Evolutionary conservation across 2,888 invertebrate species (phyloP).

Genomic region (Lissonota sp.): DNA sequence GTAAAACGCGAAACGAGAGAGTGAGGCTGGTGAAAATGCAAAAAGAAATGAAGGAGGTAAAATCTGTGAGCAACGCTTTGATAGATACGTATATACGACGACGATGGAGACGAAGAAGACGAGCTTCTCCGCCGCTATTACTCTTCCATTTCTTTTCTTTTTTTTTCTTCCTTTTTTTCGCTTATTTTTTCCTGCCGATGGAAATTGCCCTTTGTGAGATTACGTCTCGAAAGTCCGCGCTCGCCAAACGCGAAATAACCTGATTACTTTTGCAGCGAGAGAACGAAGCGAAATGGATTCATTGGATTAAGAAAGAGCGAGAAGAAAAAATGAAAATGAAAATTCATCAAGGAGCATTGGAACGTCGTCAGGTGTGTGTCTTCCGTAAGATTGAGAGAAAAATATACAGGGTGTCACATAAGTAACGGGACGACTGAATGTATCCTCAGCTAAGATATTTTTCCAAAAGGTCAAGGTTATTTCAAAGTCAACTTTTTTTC

Average conservation of each 20-base stretch:
- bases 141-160: slow-evolving; percentile 27
- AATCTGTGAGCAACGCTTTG: slow-evolving; percentile 26
- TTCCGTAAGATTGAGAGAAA: slow-evolving; percentile 6
- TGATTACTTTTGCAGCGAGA: slow-evolving; percentile 51
- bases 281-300: slow-evolving; percentile 53
- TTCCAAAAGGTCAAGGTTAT: too few species aligned
- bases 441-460: too few species aligned
- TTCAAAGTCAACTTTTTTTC: too few species aligned
- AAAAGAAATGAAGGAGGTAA: neutral
- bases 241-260: slow-evolving; percentile 60
- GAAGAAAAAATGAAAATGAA: slow-evolving; percentile 19
- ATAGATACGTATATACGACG: slow-evolving; percentile 18
- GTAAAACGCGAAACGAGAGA: slow-evolving; percentile 39
- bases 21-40: slow-evolving; percentile 9
- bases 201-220: slow-evolving; percentile 65
- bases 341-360: slow-evolving; percentile 49
- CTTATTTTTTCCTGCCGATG: slow-evolving; percentile 43
- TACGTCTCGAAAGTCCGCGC: slow-evolving; percentile 45
- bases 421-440: too few species aligned
- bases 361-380: slow-evolving; percentile 24
- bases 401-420: too few species aligned
- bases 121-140: slow-evolving; percentile 29
- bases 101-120: slow-evolving; percentile 28
- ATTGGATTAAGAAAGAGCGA: slow-evolving; percentile 51
- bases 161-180: slow-evolving; percentile 14